Conservation (phyloP, 1,140 invertebrate genomes). For the Scaptomyza pallida region DNA sequence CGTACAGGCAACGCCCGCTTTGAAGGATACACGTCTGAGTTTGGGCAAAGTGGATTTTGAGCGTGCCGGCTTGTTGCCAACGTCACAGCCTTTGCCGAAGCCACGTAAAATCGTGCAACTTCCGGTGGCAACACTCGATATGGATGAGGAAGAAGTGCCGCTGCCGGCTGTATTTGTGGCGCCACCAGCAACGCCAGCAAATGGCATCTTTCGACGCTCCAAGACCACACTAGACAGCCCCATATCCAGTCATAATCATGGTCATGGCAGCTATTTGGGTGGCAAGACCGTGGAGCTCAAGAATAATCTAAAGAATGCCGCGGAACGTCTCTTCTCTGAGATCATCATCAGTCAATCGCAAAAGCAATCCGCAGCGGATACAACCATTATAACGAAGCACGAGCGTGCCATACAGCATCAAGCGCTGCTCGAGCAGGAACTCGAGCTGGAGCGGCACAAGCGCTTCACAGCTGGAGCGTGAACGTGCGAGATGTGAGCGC, state of each 20-base stretch:
- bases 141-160: constrained; percentile 53
- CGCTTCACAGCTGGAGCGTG: constrained; percentile 34
- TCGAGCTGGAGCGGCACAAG: constrained; percentile 52
- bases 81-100: constrained; percentile 67
- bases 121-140: constrained; percentile 74
- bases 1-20: constrained; percentile 39
- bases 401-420: constrained; percentile 73
- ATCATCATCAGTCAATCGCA: constrained; percentile 78
- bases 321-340: constrained; percentile 82
- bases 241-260: constrained; percentile 22
- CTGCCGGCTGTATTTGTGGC: constrained; percentile 19
- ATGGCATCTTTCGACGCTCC: constrained; percentile 71
- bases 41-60: constrained; percentile 76
- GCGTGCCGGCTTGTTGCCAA: constrained; percentile 64
- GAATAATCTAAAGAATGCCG: constrained; percentile 82
- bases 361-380: constrained; percentile 54
- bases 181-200: constrained; percentile 42
- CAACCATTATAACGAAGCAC: constrained; percentile 78
- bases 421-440: constrained; percentile 67
- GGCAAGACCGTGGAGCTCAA: constrained; percentile 78
- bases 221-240: constrained; percentile 75
- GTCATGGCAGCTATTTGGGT: constrained; percentile 37
- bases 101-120: constrained; percentile 76
- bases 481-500: constrained; percentile 6
- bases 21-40: constrained; percentile 77